A percentile compares a stretch with the other conserved stretches of the same genome.
phyloP scores from a whole-genome alignment of 2,888 invertebrate species.

The Eupithecia inturbata region DNA sequence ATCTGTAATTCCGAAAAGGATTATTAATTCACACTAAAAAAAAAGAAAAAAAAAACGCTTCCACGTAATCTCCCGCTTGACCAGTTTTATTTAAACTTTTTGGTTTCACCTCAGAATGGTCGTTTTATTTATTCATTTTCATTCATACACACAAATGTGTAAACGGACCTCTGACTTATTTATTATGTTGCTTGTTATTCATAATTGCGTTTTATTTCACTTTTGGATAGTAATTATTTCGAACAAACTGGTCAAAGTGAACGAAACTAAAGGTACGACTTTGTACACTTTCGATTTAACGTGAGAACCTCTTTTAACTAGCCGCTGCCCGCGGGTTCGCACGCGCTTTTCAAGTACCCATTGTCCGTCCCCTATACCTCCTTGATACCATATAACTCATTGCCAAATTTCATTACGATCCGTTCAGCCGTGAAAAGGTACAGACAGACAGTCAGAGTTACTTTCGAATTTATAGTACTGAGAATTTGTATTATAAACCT shows the following conservation, averaged over 20 bases:
- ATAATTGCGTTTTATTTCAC: background rate
- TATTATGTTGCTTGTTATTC: background rate
- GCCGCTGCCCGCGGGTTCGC: too few relatives aligned
- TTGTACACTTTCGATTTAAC: background rate
- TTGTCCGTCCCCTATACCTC: too few relatives aligned
- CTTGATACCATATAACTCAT: too few relatives aligned
- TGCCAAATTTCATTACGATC: too few relatives aligned
- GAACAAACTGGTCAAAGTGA: background rate
- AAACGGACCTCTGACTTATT: background rate
- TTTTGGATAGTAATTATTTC: background rate
- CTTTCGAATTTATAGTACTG: too few relatives aligned
- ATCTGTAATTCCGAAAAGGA: too few relatives aligned
- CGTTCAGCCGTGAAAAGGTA: too few relatives aligned
- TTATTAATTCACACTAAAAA: too few relatives aligned
- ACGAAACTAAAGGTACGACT: background rate
- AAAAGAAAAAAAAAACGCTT: background rate
- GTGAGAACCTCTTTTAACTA: too few relatives aligned
- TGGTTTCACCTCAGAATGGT: conserved; percentile 45
- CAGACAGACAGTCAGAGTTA: too few relatives aligned
- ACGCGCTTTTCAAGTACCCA: too few relatives aligned
- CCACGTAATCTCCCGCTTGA: conserved; percentile 1
- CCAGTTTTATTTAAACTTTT: conserved; percentile 36
- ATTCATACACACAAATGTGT: conserved; percentile 44
- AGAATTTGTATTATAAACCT: too few relatives aligned
- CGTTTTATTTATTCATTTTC: conserved; percentile 62